These are phyloP conservation scores for Stenoptilia bipunctidactyla DNA, from an alignment of 2,888 invertebrate species.

Conservation along the genomic window DNA sequence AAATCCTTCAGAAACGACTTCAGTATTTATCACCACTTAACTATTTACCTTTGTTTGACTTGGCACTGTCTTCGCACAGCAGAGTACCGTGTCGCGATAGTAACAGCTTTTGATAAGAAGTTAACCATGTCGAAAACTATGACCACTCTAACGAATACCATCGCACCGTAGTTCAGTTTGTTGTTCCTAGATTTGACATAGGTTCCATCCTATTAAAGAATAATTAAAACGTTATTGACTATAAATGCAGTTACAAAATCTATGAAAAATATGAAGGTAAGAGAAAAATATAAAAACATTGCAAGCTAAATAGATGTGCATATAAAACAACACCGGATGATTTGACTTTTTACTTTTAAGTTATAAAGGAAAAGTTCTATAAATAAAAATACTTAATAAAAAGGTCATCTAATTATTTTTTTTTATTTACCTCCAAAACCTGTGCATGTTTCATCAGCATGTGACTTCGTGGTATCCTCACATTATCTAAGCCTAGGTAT, in stretches of 20 bases:
- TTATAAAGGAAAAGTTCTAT: no score
- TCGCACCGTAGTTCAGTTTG: slow-evolving; percentile 89
- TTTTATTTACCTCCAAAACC: slow-evolving; percentile 70
- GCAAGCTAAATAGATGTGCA: no score
- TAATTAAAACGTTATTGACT: neutral
- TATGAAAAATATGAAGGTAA: neutral
- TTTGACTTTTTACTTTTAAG: no score
- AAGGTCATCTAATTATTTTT: no score
- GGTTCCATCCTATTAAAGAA: slow-evolving; percentile 77
- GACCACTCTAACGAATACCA: slow-evolving; percentile 92
- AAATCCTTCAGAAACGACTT: no score
- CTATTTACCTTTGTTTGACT: slow-evolving; percentile 77
- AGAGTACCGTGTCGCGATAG: slow-evolving; percentile 91
- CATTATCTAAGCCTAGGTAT: slow-evolving; percentile 86
- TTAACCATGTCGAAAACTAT: slow-evolving; percentile 82
- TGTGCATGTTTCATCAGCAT: slow-evolving; percentile 96
- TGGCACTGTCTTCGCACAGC: slow-evolving; percentile 91
- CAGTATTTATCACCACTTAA: no score
- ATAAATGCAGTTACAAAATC: no score
- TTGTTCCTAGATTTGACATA: slow-evolving; percentile 84
- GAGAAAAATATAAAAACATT: no score
- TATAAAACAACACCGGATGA: no score
- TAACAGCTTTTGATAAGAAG: slow-evolving; percentile 83
- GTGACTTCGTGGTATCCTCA: slow-evolving; percentile 86
- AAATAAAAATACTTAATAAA: no score